Conservation (phyloP, 2,797 vertebrate species). For the Mus caroli region DNA sequence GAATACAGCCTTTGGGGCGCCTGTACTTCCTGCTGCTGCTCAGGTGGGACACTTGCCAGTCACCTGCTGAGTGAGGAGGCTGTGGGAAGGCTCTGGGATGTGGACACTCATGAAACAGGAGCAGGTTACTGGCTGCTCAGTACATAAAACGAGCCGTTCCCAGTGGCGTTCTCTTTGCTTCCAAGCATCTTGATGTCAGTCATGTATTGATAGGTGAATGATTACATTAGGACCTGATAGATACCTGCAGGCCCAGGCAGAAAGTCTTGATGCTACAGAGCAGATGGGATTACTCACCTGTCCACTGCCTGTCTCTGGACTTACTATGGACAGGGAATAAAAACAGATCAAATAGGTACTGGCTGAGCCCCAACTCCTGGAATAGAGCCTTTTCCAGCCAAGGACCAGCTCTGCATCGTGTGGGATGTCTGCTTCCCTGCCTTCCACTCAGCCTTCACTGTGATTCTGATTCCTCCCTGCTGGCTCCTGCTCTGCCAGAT, state of each 20-base stretch:
- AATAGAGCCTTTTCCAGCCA: accelerated
- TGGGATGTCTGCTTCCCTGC: accelerated
- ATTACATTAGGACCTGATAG: neutral
- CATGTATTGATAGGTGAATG: neutral
- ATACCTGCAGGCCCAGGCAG: neutral
- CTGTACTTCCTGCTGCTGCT: neutral
- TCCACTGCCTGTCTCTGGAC: neutral
- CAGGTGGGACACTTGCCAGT: neutral
- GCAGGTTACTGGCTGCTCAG: accelerated
- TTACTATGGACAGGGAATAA: neutral
- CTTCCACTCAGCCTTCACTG: neutral
- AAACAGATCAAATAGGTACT: neutral
- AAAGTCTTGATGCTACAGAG: neutral
- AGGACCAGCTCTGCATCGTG: accelerated
- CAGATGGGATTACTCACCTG: neutral
- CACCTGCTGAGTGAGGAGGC: neutral
- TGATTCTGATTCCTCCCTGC: neutral
- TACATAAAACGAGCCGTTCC: accelerated
- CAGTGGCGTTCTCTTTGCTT: accelerated
- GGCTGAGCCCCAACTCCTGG: neutral
- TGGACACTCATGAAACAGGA: accelerated
- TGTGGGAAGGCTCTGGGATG: neutral
- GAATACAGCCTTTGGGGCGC: accelerated
- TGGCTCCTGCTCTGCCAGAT: accelerated
- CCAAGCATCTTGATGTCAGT: neutral